Conservation (phyloP, 2,888 invertebrate species). For the Synanthedon myopaeformis region DNA sequence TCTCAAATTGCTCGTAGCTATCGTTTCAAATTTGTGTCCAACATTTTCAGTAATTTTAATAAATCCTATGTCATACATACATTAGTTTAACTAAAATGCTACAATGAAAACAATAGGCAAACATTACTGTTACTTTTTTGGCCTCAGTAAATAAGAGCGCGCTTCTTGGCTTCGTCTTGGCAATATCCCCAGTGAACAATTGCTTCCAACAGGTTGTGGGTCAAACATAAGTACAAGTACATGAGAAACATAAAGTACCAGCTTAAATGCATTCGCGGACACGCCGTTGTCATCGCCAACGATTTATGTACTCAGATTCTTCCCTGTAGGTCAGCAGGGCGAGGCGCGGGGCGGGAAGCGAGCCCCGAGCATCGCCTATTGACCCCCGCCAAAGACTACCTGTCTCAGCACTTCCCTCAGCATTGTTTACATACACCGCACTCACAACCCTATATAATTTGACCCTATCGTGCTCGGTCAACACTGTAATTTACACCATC, state of each 20-base stretch:
- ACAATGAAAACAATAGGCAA: too few species aligned
- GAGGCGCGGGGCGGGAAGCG: constrained; percentile 18
- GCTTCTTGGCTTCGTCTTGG: too few species aligned
- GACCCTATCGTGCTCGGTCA: too few species aligned
- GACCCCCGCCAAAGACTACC: constrained; percentile 38
- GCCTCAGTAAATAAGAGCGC: too few species aligned
- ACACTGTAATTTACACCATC: too few species aligned
- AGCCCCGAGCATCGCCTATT: constrained; percentile 16
- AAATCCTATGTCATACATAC: too few species aligned
- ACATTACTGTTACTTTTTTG: too few species aligned
- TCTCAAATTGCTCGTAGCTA: too few species aligned
- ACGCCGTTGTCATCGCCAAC: constrained; percentile 24
- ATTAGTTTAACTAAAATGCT: too few species aligned
- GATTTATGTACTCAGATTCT: constrained; percentile 29
- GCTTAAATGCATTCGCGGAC: constrained; percentile 8
- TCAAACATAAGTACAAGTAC: background rate
- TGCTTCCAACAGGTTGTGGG: background rate
- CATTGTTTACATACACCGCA: constrained; percentile 33
- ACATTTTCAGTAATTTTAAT: too few species aligned
- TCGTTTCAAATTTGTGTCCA: too few species aligned
- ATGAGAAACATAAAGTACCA: background rate
- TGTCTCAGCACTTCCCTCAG: constrained; percentile 12
- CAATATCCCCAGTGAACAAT: background rate
- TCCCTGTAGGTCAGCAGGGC: constrained; percentile 30
- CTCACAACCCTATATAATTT: constrained; percentile 29